Conservation (phyloP, 2,797 vertebrate species). For the Aphelocoma californica region DNA sequence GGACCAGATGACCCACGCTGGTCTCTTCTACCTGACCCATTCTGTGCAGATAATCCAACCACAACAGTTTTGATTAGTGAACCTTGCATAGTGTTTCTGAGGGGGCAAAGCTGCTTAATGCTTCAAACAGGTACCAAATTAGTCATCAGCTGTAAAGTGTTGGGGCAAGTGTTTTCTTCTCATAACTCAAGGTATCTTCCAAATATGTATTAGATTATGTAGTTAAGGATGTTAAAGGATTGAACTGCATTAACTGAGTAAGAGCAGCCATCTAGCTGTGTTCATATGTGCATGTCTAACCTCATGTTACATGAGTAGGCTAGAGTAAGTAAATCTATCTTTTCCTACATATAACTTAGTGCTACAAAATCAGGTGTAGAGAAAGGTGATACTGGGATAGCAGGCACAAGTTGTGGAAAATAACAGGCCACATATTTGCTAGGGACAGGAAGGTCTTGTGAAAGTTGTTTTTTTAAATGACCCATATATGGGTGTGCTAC, state of each 20-base stretch:
- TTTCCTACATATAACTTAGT: background rate
- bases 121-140: background rate
- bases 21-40: background rate
- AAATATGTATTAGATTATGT: background rate
- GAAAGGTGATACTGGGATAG: background rate
- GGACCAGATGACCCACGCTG: background rate
- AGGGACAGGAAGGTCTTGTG: background rate
- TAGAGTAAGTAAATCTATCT: background rate
- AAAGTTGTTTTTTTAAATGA: background rate
- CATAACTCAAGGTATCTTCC: background rate
- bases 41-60: background rate
- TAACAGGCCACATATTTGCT: background rate
- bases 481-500: background rate
- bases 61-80: background rate
- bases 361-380: background rate
- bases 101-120: background rate
- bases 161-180: background rate
- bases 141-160: background rate
- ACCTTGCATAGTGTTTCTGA: background rate
- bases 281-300: fast-evolving
- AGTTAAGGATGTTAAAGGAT: background rate
- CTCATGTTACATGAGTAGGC: fast-evolving
- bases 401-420: background rate
- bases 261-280: background rate
- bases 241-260: background rate